Evolutionary conservation across 2,113 vertebrate species (phyloP).

Genomic region (Aspidoscelis tigris): DNA sequence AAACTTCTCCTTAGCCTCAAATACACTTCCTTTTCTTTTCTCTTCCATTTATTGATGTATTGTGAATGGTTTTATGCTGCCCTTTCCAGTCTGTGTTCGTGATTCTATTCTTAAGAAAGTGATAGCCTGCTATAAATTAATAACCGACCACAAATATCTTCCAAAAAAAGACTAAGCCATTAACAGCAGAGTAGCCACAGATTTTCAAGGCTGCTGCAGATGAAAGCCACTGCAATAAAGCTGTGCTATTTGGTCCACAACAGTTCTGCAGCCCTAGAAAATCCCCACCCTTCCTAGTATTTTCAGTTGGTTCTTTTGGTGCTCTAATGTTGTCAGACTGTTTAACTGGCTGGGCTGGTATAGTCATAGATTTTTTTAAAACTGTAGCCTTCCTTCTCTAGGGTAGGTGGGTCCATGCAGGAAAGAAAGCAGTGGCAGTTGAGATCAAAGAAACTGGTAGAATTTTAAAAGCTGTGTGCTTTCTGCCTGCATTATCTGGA

Average conservation of each 20-base stretch:
- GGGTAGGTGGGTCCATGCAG: no score
- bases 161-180: neutral
- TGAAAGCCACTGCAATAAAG: neutral
- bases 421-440: no score
- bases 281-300: neutral
- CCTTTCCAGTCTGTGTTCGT: slow-evolving; percentile 7
- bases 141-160: slow-evolving; percentile 24
- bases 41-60: slow-evolving; percentile 18
- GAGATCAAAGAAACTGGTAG: no score
- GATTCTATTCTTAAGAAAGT: slow-evolving; percentile 19
- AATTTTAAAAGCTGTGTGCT: no score
- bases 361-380: no score
- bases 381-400: no score
- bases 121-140: slow-evolving; percentile 19
- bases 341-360: no score
- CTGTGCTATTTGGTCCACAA: neutral
- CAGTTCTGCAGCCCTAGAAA: neutral
- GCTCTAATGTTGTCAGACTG: no score
- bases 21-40: slow-evolving; percentile 8
- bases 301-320: no score
- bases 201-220: neutral
- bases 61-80: slow-evolving; percentile 20
- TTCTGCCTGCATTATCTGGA: neutral
- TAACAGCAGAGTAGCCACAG: neutral
- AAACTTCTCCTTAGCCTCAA: slow-evolving; percentile 3